A percentile compares a stretch with the other conserved stretches of the same genome.
These are phyloP conservation scores for Felis chaus DNA, from an alignment of 2,113 vertebrate genomes.

Conservation along the genomic window DNA sequence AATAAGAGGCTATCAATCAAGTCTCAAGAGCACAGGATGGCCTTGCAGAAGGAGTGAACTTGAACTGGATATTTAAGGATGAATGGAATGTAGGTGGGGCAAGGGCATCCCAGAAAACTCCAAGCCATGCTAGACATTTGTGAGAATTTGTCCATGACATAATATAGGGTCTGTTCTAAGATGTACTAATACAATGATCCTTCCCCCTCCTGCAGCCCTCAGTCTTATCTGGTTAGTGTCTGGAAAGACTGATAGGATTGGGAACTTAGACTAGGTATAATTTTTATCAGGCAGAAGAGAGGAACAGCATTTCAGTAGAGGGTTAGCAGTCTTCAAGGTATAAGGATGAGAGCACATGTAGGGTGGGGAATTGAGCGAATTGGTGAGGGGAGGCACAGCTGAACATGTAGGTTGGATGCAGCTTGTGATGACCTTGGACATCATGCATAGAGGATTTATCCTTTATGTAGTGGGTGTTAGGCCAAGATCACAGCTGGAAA, in stretches of 20 bases:
- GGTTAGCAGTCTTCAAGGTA: background rate
- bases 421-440: background rate
- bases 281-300: background rate
- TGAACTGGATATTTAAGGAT: background rate
- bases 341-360: rapidly evolving
- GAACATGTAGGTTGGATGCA: background rate
- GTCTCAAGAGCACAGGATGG: background rate
- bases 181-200: background rate
- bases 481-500: background rate
- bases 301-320: background rate
- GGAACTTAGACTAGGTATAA: background rate
- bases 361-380: background rate
- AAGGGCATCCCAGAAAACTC: background rate
- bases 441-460: background rate
- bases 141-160: background rate
- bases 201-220: rapidly evolving
- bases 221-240: background rate
- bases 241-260: background rate
- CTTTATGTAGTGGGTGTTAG: background rate
- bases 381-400: background rate
- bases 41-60: background rate
- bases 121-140: background rate
- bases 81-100: background rate
- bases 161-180: background rate
- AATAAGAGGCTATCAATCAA: background rate